These are phyloP conservation scores for Idaea straminata DNA, from an alignment of 2,888 invertebrate species.

Conservation along the genomic window DNA sequence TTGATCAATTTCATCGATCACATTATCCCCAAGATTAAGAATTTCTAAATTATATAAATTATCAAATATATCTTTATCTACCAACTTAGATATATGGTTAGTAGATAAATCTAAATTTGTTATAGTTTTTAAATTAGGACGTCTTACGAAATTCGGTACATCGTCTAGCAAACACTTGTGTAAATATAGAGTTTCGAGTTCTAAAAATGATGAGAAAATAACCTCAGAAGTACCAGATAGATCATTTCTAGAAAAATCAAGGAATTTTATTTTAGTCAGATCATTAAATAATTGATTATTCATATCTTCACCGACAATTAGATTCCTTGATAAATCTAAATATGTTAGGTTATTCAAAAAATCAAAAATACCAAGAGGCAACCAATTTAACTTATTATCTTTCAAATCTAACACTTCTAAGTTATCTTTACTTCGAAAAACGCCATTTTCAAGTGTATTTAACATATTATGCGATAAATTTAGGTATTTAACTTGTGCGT, in stretches of 20 bases:
- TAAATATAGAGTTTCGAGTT: constrained; percentile 44
- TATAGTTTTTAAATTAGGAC: constrained; percentile 49
- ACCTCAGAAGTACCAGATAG: constrained; percentile 45
- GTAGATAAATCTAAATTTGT: constrained; percentile 49
- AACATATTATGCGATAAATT: constrained; percentile 52
- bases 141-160: constrained; percentile 51
- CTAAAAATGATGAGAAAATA: constrained; percentile 39
- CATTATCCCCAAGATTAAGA: constrained; percentile 52
- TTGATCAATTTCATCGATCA: constrained; percentile 45
- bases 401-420: constrained; percentile 49
- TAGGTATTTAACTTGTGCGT: constrained; percentile 36
- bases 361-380: constrained; percentile 51
- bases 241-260: constrained; percentile 57
- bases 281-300: constrained; percentile 43
- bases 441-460: constrained; percentile 42
- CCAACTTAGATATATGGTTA: constrained; percentile 50
- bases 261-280: constrained; percentile 31
- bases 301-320: constrained; percentile 40
- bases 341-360: constrained; percentile 39
- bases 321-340: constrained; percentile 52
- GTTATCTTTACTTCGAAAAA: constrained; percentile 49
- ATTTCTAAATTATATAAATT: constrained; percentile 49
- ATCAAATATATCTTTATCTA: constrained; percentile 36
- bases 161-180: constrained; percentile 46
- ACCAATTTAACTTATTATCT: constrained; percentile 39